Conservation (phyloP, 2,113 vertebrate genomes). For the Dipodomys spectabilis region DNA sequence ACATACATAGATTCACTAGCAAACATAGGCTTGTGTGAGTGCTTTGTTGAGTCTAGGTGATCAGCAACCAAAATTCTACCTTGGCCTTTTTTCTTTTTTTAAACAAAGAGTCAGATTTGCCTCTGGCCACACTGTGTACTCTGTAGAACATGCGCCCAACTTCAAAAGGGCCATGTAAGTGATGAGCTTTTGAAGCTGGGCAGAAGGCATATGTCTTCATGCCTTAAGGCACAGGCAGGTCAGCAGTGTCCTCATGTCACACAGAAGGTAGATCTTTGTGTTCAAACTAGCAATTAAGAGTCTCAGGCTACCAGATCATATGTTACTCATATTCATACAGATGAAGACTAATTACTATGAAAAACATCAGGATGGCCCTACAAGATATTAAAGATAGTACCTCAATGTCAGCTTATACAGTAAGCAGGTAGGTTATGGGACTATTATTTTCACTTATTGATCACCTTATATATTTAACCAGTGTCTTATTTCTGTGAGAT, state of each 20-base stretch:
- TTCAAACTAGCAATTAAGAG: constrained; percentile 60
- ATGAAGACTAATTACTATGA: constrained; percentile 5
- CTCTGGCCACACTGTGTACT: constrained; percentile 73
- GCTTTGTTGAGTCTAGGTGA: constrained; percentile 53
- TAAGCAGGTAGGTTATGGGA: neutral
- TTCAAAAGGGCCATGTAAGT: constrained; percentile 75
- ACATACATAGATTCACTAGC: neutral
- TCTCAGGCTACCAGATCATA: neutral
- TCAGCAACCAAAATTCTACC: constrained; percentile 55
- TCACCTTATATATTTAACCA: neutral
- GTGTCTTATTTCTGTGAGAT: neutral
- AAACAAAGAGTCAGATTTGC: constrained; percentile 78
- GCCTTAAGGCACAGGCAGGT: constrained; percentile 76
- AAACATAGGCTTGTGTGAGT: neutral
- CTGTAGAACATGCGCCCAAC: constrained; percentile 68
- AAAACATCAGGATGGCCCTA: neutral
- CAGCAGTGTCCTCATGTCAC: constrained; percentile 70
- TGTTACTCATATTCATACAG: constrained; percentile 17
- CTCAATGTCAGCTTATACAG: neutral
- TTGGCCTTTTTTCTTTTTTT: constrained; percentile 56
- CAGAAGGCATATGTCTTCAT: constrained; percentile 69
- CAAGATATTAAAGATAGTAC: neutral
- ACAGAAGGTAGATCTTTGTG: constrained; percentile 58
- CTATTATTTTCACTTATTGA: neutral
- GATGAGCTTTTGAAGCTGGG: constrained; percentile 74